Evolutionary conservation across 2,113 vertebrate species (phyloP).

Genomic region (Plotosus lineatus): DNA sequence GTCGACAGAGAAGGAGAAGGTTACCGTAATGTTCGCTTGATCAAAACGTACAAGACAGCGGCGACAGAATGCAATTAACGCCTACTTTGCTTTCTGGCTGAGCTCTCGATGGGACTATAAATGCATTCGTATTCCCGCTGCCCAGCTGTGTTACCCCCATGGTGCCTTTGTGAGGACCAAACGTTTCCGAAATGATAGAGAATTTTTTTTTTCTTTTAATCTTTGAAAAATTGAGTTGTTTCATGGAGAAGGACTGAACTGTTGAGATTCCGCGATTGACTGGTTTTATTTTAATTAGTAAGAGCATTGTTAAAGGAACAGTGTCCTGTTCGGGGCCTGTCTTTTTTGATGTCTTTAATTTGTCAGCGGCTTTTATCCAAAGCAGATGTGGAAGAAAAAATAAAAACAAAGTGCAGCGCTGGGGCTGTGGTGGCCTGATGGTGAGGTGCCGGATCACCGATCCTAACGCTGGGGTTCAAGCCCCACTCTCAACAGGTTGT

Average conservation of each 20-base stretch:
- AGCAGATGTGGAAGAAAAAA: not conserved
- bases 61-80: slow-evolving; percentile 54
- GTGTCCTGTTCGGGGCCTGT: not conserved
- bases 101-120: slow-evolving; percentile 45
- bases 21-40: slow-evolving; percentile 43
- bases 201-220: not conserved
- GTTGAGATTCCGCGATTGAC: not conserved
- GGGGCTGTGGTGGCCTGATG: no score
- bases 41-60: slow-evolving; percentile 55
- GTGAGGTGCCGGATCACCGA: no score
- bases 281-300: not conserved
- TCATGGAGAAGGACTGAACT: not conserved
- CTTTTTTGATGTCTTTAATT: not conserved
- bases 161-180: slow-evolving; percentile 1
- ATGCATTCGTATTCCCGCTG: slow-evolving; percentile 46
- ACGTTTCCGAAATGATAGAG: not conserved
- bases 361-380: not conserved
- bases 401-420: not conserved
- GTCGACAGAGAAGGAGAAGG: slow-evolving; percentile 3
- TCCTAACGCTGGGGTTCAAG: no score
- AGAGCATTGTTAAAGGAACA: not conserved
- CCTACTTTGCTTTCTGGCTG: slow-evolving; percentile 33
- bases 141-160: slow-evolving; percentile 46
- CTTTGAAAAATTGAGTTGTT: not conserved
- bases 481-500: no score